Conservation (phyloP, 2,888 invertebrate species). For the Phengaris alcon region DNA sequence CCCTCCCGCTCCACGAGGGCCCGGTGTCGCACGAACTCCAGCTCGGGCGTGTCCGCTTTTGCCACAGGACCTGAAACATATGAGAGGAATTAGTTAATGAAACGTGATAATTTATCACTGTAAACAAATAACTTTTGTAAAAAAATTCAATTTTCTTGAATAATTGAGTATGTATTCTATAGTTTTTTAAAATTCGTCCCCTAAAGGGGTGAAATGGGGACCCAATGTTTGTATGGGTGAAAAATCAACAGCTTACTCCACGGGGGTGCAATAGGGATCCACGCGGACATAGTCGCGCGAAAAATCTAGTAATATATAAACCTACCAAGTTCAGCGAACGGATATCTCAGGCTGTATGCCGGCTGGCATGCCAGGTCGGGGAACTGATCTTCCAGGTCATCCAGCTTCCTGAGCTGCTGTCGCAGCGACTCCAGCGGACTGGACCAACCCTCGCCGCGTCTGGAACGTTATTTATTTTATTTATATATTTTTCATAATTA, state of each 20-base stretch:
- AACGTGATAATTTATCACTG: no score
- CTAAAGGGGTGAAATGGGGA: no score
- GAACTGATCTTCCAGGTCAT: constrained; percentile 90
- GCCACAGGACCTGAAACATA: constrained; percentile 49
- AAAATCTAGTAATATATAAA: not conserved
- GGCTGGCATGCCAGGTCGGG: constrained; percentile 86
- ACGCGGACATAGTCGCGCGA: no score
- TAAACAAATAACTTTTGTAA: no score
- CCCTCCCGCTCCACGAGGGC: constrained; percentile 90
- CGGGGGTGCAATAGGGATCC: no score
- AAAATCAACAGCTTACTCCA: no score
- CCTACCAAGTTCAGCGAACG: constrained; percentile 85
- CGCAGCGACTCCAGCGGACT: constrained; percentile 89
- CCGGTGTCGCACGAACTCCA: constrained; percentile 90
- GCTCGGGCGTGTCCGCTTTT: constrained; percentile 77
- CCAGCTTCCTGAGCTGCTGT: constrained; percentile 88
- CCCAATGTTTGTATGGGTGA: no score
- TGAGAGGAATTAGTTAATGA: no score
- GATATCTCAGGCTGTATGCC: constrained; percentile 88
- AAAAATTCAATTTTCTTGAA: no score
- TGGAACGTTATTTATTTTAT: constrained; percentile 37
- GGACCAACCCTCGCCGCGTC: constrained; percentile 80
- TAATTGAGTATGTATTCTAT: no score
- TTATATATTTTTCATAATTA: not conserved
- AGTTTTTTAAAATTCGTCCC: no score